Evolutionary conservation across 2,113 vertebrate species (phyloP), one percentile per base, ranked within the genome.

Genomic region (Saccopteryx leptura): DNA sequence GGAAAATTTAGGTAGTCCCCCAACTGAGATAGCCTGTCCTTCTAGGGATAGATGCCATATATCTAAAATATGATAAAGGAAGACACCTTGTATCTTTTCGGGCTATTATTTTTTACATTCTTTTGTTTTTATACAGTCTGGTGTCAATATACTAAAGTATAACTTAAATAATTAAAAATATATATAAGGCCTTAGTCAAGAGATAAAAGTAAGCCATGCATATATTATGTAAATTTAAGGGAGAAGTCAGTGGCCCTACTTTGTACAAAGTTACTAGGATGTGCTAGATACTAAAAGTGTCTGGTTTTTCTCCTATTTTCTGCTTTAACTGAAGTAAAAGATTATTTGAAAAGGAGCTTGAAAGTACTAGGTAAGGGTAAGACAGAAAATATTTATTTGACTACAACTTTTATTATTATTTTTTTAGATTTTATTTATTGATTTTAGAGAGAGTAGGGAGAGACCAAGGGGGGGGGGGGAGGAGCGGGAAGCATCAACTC

Each of bases 111-210:
- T 61, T 21, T 85, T 46, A 81, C 58, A 48, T 84, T 88, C 19
- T 78, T 85, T 87, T 91, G 75, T 79, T 90, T 94, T 83, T 31
- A 82, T 71, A 61, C 83, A 63, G 33, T 66, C 39, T 78, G 18
- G 18, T 87, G 26, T 69, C 81, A 61, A 79, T 83, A 82, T 76
- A 88, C 26, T 56, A 75, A 95, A 80, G 24, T 61, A 10, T 75
- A 93, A 88, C 80, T 95, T 0, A 11, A 92, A 89, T 78, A 94
- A 87, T 81, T 14, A 21, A 94, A 83, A 92, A 86, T 82, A 88
- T 83, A 17, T 90, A 7, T 56, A 90, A 68, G 19, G 81, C n/a
- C 28, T 94, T 83, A 72, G 19, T 65, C 39, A 91, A 52, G 61
- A 95, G 52, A 78, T 76, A 54, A 95, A 78, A 86, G 7, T 54